Percentiles rank a stretch among this genome's conserved stretches.
These are phyloP conservation scores for Potamilus streckersoni DNA, from an alignment of 1,140 invertebrate genomes.

Conservation along the genomic window DNA sequence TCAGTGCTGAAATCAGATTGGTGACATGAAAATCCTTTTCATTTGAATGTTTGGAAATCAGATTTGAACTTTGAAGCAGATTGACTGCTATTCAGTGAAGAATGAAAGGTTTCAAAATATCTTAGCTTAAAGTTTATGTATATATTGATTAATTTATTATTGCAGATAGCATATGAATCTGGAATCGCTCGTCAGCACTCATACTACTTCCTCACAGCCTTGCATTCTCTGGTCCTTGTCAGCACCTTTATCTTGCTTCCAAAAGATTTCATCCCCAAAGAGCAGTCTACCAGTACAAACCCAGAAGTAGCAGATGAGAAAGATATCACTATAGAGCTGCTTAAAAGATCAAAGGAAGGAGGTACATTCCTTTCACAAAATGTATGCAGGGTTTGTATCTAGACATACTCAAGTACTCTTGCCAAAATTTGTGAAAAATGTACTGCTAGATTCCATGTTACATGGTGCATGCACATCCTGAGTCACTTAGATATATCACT, in stretches of 20 bases:
- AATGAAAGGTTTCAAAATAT: background rate
- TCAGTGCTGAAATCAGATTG: background rate
- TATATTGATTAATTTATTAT: conserved; percentile 2
- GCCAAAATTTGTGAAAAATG: no score
- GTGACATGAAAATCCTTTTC: background rate
- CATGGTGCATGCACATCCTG: no score
- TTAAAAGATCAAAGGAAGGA: background rate
- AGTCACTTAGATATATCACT: no score
- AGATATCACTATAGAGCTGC: conserved; percentile 19
- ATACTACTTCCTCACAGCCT: conserved; percentile 34
- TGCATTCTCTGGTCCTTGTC: conserved; percentile 40
- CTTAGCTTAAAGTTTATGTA: background rate
- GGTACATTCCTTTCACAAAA: no score
- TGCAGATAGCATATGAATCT: conserved; percentile 42
- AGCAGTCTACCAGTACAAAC: background rate
- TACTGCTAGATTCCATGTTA: no score
- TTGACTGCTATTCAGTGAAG: background rate
- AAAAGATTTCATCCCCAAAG: conserved; percentile 39
- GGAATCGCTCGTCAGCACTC: conserved; percentile 37
- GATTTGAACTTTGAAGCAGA: background rate
- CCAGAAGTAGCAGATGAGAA: conserved; percentile 17
- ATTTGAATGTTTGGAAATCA: background rate
- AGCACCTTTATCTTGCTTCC: conserved; percentile 52
- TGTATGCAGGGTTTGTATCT: background rate
- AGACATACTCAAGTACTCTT: background rate